Evolutionary conservation across 2,888 invertebrate species (phyloP).

Genomic region (Drosophila tanythrix): DNA sequence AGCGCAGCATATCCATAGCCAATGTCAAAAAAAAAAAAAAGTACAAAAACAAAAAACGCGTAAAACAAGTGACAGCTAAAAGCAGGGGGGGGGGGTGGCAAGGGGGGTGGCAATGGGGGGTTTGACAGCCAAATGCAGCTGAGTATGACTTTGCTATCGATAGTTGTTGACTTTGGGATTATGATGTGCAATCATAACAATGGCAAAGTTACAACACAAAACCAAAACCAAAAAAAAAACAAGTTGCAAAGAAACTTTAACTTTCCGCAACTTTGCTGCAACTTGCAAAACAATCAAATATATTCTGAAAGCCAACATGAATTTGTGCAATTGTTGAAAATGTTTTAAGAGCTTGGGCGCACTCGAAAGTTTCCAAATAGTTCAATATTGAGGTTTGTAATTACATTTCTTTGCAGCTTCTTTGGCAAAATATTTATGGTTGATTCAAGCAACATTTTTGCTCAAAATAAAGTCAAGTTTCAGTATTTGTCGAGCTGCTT

Average conservation of each 20-base stretch:
- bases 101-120: not conserved
- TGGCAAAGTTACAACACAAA: not conserved
- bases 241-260: slow-evolving; percentile 13
- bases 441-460: not conserved
- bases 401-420: not conserved
- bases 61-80: slow-evolving; percentile 12
- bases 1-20: slow-evolving; percentile 49
- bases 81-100: not conserved
- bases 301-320: not conserved
- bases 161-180: slow-evolving; percentile 59
- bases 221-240: not conserved
- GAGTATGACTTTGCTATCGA: slow-evolving; percentile 35
- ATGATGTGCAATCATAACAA: slow-evolving; percentile 21
- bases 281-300: not conserved
- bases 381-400: not conserved
- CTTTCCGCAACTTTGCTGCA: not conserved
- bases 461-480: not conserved
- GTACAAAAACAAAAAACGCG: not conserved
- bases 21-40: slow-evolving; percentile 45
- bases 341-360: not conserved
- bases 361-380: not conserved
- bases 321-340: not conserved
- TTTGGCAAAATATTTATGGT: too few species aligned
- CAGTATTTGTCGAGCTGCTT: not conserved
- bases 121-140: slow-evolving; percentile 23